A percentile compares a stretch with the other conserved stretches of the same genome.
These are phyloP conservation scores for Sardinella longiceps DNA, from an alignment of 2,797 vertebrate genomes.

Conservation along the genomic window DNA sequence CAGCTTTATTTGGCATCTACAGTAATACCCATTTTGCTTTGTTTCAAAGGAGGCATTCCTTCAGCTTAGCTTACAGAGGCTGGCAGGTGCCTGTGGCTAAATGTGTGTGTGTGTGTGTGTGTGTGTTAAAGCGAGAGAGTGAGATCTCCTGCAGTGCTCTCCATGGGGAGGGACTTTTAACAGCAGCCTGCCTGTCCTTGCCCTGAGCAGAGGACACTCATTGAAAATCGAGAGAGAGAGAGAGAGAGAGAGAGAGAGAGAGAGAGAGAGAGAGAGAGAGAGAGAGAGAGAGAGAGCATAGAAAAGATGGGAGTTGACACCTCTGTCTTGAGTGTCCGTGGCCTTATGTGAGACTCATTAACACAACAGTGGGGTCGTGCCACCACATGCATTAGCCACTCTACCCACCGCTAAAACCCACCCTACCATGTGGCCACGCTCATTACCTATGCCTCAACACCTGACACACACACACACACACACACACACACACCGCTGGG, in stretches of 20 bases:
- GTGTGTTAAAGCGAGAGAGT: neutral
- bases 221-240: neutral
- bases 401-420: neutral
- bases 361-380: slow-evolving; percentile 6
- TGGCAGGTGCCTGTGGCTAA: neutral
- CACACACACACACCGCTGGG: neutral
- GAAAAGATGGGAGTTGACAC: neutral
- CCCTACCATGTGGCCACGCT: neutral
- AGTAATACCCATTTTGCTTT: neutral
- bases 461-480: neutral
- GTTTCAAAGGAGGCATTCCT: neutral
- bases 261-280: neutral
- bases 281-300: neutral
- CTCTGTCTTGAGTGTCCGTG: neutral
- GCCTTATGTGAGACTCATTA: neutral
- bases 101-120: neutral
- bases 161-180: slow-evolving; percentile 20
- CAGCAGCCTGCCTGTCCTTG: slow-evolving; percentile 7
- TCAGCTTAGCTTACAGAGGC: neutral
- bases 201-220: slow-evolving; percentile 16
- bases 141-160: neutral
- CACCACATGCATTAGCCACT: neutral
- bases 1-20: neutral
- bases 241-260: neutral
- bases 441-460: slow-evolving; percentile 1